Conservation (phyloP, 2,888 invertebrate species). For the Leptarthrus brevirostris region DNA sequence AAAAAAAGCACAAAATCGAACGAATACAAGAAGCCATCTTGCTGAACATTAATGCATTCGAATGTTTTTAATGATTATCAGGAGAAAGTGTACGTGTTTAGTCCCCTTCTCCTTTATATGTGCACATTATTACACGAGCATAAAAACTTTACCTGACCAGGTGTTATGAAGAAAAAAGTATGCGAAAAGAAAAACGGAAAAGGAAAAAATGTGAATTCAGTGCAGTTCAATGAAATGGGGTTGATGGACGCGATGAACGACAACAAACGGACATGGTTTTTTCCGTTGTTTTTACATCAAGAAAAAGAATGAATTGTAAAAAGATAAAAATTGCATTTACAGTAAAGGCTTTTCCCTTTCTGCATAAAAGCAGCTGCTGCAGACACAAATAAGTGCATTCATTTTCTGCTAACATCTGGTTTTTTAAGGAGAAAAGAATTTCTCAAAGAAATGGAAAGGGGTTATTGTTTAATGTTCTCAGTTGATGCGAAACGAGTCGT, state of each 20-base stretch:
- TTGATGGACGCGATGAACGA: slow-evolving; percentile 47
- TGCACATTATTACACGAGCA: slow-evolving; percentile 11
- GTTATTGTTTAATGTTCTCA: slow-evolving; percentile 14
- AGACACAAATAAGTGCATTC: slow-evolving; percentile 44
- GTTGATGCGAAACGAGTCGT: no score
- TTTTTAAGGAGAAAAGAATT: slow-evolving; percentile 29
- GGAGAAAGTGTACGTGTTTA: slow-evolving; percentile 42
- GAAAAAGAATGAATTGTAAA: slow-evolving; percentile 32
- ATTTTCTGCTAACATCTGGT: slow-evolving; percentile 40
- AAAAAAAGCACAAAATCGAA: slow-evolving; percentile 31
- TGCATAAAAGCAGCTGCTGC: slow-evolving; percentile 47
- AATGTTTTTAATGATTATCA: slow-evolving; percentile 23
- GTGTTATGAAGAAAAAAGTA: slow-evolving; percentile 42
- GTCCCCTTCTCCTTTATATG: slow-evolving; percentile 27
- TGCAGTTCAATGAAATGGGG: slow-evolving; percentile 47
- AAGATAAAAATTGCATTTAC: slow-evolving; percentile 40
- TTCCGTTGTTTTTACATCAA: slow-evolving; percentile 36
- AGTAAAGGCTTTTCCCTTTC: slow-evolving; percentile 34
- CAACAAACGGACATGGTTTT: slow-evolving; percentile 23
- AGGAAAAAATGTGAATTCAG: slow-evolving; percentile 22
- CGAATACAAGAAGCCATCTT: slow-evolving; percentile 18
- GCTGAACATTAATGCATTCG: slow-evolving; percentile 17
- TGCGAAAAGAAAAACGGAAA: slow-evolving; percentile 35
- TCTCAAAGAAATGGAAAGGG: slow-evolving; percentile 42
- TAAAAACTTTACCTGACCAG: slow-evolving; percentile 46